These are phyloP conservation scores for Paratrypauchen microcephalus DNA, from an alignment of 2,797 vertebrate species.

Conservation along the genomic window DNA sequence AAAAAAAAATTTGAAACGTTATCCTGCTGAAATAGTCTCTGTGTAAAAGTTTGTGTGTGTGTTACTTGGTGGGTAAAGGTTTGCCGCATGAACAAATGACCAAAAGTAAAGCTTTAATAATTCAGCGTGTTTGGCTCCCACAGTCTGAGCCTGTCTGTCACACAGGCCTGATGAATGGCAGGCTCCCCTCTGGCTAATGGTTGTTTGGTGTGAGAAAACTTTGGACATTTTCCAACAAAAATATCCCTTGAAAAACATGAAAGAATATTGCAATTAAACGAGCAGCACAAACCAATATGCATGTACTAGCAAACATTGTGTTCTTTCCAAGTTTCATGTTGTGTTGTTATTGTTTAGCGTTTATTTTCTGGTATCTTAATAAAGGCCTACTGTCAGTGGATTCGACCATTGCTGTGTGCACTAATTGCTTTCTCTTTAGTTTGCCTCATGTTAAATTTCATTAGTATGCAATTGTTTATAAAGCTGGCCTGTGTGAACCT, in stretches of 20 bases:
- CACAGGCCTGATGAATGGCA: slow-evolving; percentile 30
- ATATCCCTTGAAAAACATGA: not conserved
- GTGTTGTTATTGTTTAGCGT: not conserved
- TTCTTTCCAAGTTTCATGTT: not conserved
- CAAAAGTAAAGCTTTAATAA: slow-evolving; percentile 44
- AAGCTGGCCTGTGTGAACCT: not conserved
- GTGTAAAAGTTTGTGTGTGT: not conserved
- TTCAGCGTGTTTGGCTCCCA: slow-evolving; percentile 30
- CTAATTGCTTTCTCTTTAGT: not conserved
- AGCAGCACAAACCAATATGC: not conserved
- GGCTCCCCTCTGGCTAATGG: slow-evolving; percentile 18
- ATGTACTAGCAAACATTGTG: not conserved
- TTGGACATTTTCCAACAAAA: slow-evolving; percentile 20
- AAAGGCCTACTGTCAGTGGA: not conserved
- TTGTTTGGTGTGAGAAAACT: slow-evolving; percentile 20
- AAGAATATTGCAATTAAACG: slow-evolving; percentile 15
- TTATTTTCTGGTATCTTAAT: not conserved
- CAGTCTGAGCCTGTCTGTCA: slow-evolving; percentile 28
- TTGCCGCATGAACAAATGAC: slow-evolving; percentile 32
- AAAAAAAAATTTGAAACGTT: slow-evolving; percentile 4
- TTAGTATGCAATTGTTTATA: not conserved
- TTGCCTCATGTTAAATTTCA: not conserved
- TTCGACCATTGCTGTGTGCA: not conserved
- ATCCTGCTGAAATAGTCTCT: not conserved
- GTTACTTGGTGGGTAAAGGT: not conserved